These are phyloP conservation scores for Drosophila mimetica DNA, from an alignment of 2,888 invertebrate species.

Conservation along the genomic window DNA sequence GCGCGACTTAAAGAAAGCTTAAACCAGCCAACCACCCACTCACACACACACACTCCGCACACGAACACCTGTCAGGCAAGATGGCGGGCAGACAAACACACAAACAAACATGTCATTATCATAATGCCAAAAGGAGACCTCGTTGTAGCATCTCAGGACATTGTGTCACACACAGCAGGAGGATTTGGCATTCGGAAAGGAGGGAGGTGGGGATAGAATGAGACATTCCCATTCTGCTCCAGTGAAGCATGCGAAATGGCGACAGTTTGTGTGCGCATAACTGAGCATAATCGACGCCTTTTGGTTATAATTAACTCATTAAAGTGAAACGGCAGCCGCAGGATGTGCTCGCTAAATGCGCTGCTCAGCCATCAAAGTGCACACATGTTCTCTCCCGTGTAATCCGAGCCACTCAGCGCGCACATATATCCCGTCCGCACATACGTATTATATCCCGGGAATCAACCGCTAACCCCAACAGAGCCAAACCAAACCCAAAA, in stretches of 20 bases:
- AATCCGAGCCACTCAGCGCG: constrained; percentile 40
- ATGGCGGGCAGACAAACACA: constrained; percentile 22
- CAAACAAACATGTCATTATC: constrained; percentile 77
- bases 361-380: constrained; percentile 57
- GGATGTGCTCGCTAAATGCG: constrained; percentile 74
- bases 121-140: constrained; percentile 69
- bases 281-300: constrained; percentile 80
- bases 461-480: constrained; percentile 36
- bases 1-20: constrained; percentile 57
- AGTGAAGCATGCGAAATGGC: constrained; percentile 74
- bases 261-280: constrained; percentile 80
- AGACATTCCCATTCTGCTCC: constrained; percentile 67
- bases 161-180: constrained; percentile 37
- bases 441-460: neutral
- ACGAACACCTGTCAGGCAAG: constrained; percentile 30
- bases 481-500: constrained; percentile 10
- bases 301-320: constrained; percentile 80
- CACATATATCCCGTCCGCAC: neutral
- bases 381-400: constrained; percentile 40
- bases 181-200: constrained; percentile 7
- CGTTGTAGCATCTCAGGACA: constrained; percentile 41
- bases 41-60: constrained; percentile 7
- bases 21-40: neutral
- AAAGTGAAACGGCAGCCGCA: constrained; percentile 79
- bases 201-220: constrained; percentile 17